Percentiles rank a stretch among this genome's conserved stretches.
Evolutionary conservation across 2,888 invertebrate species (phyloP).

Genomic region (Nezara viridula): DNA sequence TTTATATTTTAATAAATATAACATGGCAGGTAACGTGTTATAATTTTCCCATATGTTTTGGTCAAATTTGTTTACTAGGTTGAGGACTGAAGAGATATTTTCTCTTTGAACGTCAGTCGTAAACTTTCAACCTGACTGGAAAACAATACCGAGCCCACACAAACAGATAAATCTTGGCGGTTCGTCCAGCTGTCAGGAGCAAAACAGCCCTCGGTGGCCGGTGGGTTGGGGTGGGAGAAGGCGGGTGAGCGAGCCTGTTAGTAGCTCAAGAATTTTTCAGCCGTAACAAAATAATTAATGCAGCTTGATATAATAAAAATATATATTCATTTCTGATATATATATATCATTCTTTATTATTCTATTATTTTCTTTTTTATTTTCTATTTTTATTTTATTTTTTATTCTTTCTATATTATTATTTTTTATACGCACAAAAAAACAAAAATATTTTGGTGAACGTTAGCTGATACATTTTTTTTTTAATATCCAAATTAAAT

Average conservation of each 20-base stretch:
- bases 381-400: too few species aligned
- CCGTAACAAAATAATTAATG: neutral
- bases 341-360: too few species aligned
- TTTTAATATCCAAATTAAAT: too few species aligned
- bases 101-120: constrained; percentile 30
- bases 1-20: too few species aligned
- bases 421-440: too few species aligned
- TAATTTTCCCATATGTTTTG: neutral
- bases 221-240: neutral
- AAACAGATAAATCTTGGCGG: constrained; percentile 35
- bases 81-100: constrained; percentile 5
- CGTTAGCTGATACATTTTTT: too few species aligned
- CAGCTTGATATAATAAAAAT: neutral
- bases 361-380: too few species aligned
- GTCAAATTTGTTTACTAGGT: constrained; percentile 3
- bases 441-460: too few species aligned
- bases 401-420: too few species aligned
- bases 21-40: too few species aligned
- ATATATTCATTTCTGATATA: too few species aligned
- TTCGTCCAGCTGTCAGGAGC: constrained; percentile 27
- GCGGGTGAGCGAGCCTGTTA: neutral
- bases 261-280: neutral
- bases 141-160: constrained; percentile 1
- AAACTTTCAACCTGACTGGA: constrained; percentile 39
- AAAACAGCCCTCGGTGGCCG: constrained; percentile 6